phyloP scores from a whole-genome alignment of 2,797 vertebrate genomes.

The Paratrypauchen microcephalus region DNA sequence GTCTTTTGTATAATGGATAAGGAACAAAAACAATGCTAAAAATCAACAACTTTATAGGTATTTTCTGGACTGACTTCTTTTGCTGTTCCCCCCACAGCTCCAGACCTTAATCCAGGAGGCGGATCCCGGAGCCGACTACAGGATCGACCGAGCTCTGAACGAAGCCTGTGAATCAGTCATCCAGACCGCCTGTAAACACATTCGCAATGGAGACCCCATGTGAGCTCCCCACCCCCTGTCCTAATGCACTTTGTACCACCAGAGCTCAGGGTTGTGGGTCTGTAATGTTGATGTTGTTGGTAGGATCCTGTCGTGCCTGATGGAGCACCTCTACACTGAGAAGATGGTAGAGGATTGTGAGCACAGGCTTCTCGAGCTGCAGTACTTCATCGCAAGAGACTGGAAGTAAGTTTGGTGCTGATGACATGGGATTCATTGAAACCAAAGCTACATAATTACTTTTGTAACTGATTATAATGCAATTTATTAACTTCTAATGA shows the following conservation, averaged over 20 bases:
- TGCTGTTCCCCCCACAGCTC: constrained; percentile 76
- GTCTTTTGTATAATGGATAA: too few relatives aligned
- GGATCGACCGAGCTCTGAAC: constrained; percentile 93
- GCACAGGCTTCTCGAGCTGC: constrained; percentile 90
- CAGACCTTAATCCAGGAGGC: constrained; percentile 94
- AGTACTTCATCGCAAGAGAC: constrained; percentile 97
- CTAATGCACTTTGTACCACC: neutral
- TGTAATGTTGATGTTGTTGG: constrained; percentile 2
- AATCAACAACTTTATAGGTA: neutral
- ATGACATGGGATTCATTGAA: neutral
- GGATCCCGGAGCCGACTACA: constrained; percentile 93
- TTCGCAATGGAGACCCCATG: constrained; percentile 96
- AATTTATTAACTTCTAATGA: too few relatives aligned
- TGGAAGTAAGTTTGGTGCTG: constrained; percentile 87
- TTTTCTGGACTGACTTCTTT: neutral
- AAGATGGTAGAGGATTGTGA: constrained; percentile 99
- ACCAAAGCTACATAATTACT: neutral
- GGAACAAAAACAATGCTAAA: too few relatives aligned
- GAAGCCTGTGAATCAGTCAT: constrained; percentile 97
- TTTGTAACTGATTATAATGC: neutral
- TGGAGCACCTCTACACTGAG: constrained; percentile 98
- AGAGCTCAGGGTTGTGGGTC: neutral
- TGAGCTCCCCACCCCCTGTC: constrained; percentile 54
- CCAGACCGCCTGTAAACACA: constrained; percentile 98
- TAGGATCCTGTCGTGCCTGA: constrained; percentile 97